Conservation (phyloP, 2,797 vertebrate genomes). For the Zenarchopterus dispar region DNA sequence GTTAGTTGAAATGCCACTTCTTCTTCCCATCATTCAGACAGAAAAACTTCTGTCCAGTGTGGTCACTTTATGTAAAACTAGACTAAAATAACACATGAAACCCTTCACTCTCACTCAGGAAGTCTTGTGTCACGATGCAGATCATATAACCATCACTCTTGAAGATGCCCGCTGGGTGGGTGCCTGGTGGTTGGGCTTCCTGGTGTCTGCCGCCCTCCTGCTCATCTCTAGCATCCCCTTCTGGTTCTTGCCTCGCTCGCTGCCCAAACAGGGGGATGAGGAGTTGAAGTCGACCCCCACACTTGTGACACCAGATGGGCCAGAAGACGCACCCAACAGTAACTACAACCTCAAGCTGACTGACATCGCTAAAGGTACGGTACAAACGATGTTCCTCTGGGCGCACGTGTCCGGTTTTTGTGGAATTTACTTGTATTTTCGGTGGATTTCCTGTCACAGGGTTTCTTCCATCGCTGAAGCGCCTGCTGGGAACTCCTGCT, state of each 20-base stretch:
- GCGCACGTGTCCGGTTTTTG: not conserved
- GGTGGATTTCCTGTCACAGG: slow-evolving; percentile 52
- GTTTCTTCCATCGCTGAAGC: slow-evolving; percentile 79
- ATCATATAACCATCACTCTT: slow-evolving; percentile 83
- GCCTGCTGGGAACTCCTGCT: slow-evolving; percentile 75
- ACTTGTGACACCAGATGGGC: not conserved
- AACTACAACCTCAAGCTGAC: slow-evolving; percentile 56
- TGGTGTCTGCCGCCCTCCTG: slow-evolving; percentile 81
- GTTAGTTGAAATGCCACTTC: not conserved
- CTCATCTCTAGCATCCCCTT: slow-evolving; percentile 86
- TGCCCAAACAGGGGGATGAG: slow-evolving; percentile 71
- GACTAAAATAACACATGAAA: not conserved
- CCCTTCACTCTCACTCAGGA: not conserved
- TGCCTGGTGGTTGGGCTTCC: slow-evolving; percentile 90
- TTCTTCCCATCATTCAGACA: not conserved
- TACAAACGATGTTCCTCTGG: not conserved
- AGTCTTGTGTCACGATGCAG: slow-evolving; percentile 61
- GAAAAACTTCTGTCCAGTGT: not conserved
- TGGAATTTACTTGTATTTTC: not conserved
- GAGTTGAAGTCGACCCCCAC: not conserved
- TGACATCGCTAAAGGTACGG: slow-evolving; percentile 77
- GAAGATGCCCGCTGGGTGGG: slow-evolving; percentile 89
- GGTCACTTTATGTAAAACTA: not conserved
- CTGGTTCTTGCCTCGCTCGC: slow-evolving; percentile 85
- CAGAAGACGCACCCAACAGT: slow-evolving; percentile 9